Evolutionary conservation across 2,888 invertebrate species (phyloP).

Genomic region (Halocaridina rubra): DNA sequence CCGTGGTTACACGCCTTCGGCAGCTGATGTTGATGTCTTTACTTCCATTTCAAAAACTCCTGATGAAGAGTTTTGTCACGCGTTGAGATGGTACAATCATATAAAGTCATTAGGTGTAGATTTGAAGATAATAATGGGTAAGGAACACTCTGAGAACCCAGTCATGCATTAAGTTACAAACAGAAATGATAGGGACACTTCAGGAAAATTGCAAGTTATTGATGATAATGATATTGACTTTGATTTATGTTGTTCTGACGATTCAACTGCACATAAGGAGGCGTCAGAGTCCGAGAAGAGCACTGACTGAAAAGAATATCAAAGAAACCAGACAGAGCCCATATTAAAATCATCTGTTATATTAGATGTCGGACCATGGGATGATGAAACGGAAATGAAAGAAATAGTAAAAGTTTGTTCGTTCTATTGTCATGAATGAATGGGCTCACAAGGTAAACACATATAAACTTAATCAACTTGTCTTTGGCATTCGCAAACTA

Average conservation of each 20-base stretch:
- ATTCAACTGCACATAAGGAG: slow-evolving; percentile 78
- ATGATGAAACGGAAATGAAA: slow-evolving; percentile 94
- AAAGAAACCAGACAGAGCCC: slow-evolving; percentile 89
- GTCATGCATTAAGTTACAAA: slow-evolving; percentile 15
- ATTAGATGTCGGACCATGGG: slow-evolving; percentile 95
- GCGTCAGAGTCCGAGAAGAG: slow-evolving; percentile 89
- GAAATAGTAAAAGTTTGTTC: slow-evolving; percentile 84
- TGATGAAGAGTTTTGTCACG: slow-evolving; percentile 76
- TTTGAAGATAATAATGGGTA: slow-evolving; percentile 77
- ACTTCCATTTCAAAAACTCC: slow-evolving; percentile 71
- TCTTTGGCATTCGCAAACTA: slow-evolving; percentile 94
- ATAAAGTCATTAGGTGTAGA: slow-evolving; percentile 83
- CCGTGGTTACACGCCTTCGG: slow-evolving; percentile 73
- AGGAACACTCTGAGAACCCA: slow-evolving; percentile 66
- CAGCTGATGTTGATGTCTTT: slow-evolving; percentile 31
- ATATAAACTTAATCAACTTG: slow-evolving; percentile 92
- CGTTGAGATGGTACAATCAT: slow-evolving; percentile 92
- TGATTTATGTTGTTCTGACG: slow-evolving; percentile 90
- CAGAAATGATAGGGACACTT: background rate
- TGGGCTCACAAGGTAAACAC: slow-evolving; percentile 96
- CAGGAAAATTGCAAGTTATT: background rate
- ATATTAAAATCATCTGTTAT: slow-evolving; percentile 96
- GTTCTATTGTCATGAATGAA: no score
- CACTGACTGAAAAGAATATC: slow-evolving; percentile 94
- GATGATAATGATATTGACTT: slow-evolving; percentile 84